Base-by-base conservation (phyloP, 2,888 invertebrate genomes). In the Eupeodes latifasciatus region DNA sequence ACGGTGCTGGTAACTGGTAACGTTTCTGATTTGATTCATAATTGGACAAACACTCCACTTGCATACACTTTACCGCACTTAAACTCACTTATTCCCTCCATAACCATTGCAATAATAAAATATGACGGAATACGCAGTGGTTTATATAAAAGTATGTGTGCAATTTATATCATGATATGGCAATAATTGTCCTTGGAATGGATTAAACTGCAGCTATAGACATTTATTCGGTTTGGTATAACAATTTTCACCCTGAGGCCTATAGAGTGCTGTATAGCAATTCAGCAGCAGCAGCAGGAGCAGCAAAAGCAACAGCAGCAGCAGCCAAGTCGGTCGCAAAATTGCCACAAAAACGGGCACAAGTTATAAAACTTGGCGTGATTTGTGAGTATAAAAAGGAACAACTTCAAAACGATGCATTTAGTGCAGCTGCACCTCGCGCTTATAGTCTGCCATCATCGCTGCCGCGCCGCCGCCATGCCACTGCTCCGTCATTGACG, bases 351-450 rank as follows among this genome's bases (percentile, higher is more conserved):
- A 87, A 87, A 80, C 83, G 71, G 80, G 49, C 81, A 66, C 83
- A 47, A 83, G 76, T 80, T 87, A 77, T 76, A 77, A 72, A 72
- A 67, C 80, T 34, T 87, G 84, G 88, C 88, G 88, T 88, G 88
- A 88, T 88, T 85, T 85, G 78, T 76, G 78, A 77, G 78, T 49
- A 85, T 85, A 88, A 88, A 88, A 74, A 77, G 84, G 71, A 85
- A 84, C 77, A 78, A 88, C 75, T 78, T 66, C 88, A 88, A 88
- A 88, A 88, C 88, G 88, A 78, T 88, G 88, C 88, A 88, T 88
- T 88, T 88, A 88, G 74, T 88, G 88, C 88, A 88, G 85, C 88
- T 88, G 85, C 88, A 88, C 88, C 88, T 88, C 71, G 66, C 16
- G 19, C 40, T 51, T 14, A 51, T 61, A 14, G 14, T 59, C 14